Conservation (phyloP, 2,888 invertebrate genomes). For the Troglohyphantes excavatus region DNA sequence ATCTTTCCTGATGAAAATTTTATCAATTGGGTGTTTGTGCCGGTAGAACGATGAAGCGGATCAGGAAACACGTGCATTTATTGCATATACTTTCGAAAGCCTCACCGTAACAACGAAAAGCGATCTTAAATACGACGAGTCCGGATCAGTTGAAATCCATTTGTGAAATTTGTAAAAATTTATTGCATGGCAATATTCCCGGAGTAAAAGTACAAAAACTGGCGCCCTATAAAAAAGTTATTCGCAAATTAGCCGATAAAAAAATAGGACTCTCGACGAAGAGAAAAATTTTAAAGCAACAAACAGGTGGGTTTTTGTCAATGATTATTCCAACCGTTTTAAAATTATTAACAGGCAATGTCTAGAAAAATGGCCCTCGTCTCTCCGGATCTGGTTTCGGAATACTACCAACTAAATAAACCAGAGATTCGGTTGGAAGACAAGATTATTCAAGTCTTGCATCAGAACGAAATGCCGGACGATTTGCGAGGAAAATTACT, state of each 20-base stretch:
- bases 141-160: slow-evolving; percentile 35
- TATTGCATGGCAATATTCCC: background rate
- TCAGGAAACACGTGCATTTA: slow-evolving; percentile 4
- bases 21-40: slow-evolving; percentile 21
- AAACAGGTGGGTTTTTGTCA: background rate
- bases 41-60: background rate
- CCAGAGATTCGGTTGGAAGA: slow-evolving; percentile 27
- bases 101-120: slow-evolving; percentile 18
- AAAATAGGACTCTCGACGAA: slow-evolving; percentile 2
- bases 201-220: background rate
- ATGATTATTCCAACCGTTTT: slow-evolving; percentile 28
- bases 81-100: background rate
- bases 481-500: slow-evolving; percentile 21
- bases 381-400: background rate
- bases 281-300: background rate
- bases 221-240: slow-evolving; percentile 5
- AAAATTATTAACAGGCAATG: slow-evolving; percentile 13
- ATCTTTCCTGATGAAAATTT: background rate
- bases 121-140: background rate
- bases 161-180: slow-evolving; percentile 40
- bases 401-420: slow-evolving; percentile 41
- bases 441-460: slow-evolving; percentile 3
- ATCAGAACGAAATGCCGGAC: background rate
- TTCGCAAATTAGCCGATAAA: slow-evolving; percentile 40
- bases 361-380: slow-evolving; percentile 13